A percentile compares a stretch with the other conserved stretches of the same genome.
Conservation (phyloP, 2,113 vertebrate species). For the Apaloderma vittatum region DNA sequence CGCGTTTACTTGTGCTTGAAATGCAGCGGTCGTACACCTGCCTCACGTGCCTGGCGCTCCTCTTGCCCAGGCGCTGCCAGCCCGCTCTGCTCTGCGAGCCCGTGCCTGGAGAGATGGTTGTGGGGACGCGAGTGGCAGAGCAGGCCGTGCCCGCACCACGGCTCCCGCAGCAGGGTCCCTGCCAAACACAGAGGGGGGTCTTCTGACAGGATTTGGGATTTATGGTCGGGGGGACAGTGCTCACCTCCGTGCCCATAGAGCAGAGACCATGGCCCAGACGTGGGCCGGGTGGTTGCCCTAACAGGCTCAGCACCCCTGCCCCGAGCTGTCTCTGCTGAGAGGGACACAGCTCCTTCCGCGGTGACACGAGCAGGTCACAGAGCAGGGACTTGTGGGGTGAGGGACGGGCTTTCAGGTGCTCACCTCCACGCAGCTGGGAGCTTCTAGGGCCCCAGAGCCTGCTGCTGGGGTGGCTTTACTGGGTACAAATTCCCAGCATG, state of each 20-base stretch:
- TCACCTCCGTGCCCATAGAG: fast-evolving
- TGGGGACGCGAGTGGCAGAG: fast-evolving
- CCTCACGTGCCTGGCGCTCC: background rate
- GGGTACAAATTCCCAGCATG: fast-evolving
- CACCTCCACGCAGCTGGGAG: too few species aligned
- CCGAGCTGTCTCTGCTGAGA: background rate
- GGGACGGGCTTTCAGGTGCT: background rate
- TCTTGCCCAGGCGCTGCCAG: background rate
- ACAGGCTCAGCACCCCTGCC: background rate
- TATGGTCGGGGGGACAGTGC: background rate
- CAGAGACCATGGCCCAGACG: fast-evolving
- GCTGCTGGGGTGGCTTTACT: background rate
- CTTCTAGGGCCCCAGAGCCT: background rate
- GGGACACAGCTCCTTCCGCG: background rate
- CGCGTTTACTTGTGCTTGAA: background rate
- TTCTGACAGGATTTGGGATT: fast-evolving
- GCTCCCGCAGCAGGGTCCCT: fast-evolving
- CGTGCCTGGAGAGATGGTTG: background rate
- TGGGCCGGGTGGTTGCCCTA: background rate
- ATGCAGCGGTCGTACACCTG: background rate
- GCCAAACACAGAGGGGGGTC: background rate
- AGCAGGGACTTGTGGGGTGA: background rate
- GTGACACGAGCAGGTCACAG: background rate
- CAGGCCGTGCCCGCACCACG: background rate
- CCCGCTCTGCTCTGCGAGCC: background rate